These are phyloP conservation scores for Cepphus grylle DNA, from an alignment of 2,113 vertebrate species.

Conservation along the genomic window DNA sequence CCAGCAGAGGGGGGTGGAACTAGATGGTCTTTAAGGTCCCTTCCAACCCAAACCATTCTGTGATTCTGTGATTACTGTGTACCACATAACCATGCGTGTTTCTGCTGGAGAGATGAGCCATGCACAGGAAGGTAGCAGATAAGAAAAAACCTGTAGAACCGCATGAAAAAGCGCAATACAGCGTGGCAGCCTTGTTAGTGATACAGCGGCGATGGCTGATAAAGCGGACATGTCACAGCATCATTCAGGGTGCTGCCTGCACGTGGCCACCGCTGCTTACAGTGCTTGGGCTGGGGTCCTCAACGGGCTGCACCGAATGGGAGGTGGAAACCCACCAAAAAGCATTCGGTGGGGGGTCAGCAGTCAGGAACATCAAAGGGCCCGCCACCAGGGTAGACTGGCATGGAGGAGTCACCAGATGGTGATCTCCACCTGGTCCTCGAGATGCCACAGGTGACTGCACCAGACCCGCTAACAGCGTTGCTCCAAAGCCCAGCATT, in stretches of 20 bases:
- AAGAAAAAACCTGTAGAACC: background rate
- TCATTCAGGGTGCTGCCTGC: background rate
- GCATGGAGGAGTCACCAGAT: background rate
- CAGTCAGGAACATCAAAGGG: background rate
- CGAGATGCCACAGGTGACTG: background rate
- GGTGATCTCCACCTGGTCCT: background rate
- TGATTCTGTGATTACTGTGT: background rate
- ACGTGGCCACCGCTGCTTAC: fast-evolving
- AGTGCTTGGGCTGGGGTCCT: background rate
- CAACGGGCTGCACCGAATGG: background rate
- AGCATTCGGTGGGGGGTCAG: background rate
- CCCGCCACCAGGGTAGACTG: fast-evolving
- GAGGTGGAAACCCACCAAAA: background rate
- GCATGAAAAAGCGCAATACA: fast-evolving
- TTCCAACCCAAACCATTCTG: too few relatives aligned
- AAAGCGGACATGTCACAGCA: background rate
- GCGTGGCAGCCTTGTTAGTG: background rate
- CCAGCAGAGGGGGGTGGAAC: too few relatives aligned
- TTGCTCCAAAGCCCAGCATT: background rate
- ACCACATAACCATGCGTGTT: background rate
- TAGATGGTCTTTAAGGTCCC: too few relatives aligned
- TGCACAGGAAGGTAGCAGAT: background rate
- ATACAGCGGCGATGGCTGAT: fast-evolving
- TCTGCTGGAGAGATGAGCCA: background rate
- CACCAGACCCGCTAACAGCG: background rate